Evolutionary conservation across 35 echinoderm and acorn worm species (phyloP), one percentile per base, ranked within the genome.

Genomic region (Ophioderma brevispina): DNA sequence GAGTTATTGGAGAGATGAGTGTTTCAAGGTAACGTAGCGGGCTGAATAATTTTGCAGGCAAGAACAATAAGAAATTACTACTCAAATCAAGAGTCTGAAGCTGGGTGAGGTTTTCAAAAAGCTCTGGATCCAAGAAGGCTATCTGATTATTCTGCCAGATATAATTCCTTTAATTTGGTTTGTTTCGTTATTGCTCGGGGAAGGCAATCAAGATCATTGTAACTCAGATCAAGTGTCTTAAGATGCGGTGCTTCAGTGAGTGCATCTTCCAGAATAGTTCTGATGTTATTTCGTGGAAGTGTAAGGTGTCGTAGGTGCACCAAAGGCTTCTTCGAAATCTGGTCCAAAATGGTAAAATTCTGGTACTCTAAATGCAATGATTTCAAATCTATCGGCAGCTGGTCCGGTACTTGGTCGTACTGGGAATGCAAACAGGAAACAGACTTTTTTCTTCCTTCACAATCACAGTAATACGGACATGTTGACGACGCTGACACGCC

Each of bases 1-100:
- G 85, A 41, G 38, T 92, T 92, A 39, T 88, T 80, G 0, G 85
- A 88, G 0, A 92, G 78, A 63, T 92, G 33, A 92, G 81, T 23
- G 33, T 87, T 36, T 36, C 46, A 35, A 92, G 78, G 17, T 92
- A 23, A 2, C 19, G 23, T 39, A 92, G 35, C 10, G 85, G 46
- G 39, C 64, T 37, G 34, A 92, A 92, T 21, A 92, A 39, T 5
- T 85, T 43, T 0, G 25, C 21, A 30, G 91, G 91, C 28, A 92
- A 38, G 37, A 34, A 36, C 2, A 34, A 56, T 14, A 92, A 80
- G 34, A 18, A 59, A 50, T 92, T 92, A 17, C 32, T 5, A 30
- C 55, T 80, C 33, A 92, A 76, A 75, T 92, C 91, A 21, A 92
- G 77, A 21, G 55, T 33, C 46, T 81, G 40, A 14, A 92, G 85